phyloP scores from a whole-genome alignment of 2,113 vertebrate genomes.

The Bufo bufo region DNA sequence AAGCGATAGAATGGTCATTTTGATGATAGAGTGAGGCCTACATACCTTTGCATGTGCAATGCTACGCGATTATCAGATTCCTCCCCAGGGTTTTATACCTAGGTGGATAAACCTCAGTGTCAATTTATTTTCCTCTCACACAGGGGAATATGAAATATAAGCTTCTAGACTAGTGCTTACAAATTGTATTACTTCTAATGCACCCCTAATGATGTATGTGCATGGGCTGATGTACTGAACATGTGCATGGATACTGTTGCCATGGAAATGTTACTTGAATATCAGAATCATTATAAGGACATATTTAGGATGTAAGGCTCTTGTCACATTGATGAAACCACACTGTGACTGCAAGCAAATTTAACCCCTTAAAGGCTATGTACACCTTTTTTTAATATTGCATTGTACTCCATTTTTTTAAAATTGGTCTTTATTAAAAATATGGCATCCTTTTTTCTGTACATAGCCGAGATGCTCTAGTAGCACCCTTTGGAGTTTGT shows the following conservation, averaged over 20 bases:
- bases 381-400: too few species aligned
- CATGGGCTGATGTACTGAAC: background rate
- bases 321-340: background rate
- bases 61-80: background rate
- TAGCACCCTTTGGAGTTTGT: too few species aligned
- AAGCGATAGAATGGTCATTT: background rate
- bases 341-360: background rate
- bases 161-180: background rate
- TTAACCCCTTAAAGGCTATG: too few species aligned
- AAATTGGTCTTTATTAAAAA: too few species aligned
- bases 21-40: background rate
- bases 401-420: too few species aligned
- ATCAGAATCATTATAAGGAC: background rate
- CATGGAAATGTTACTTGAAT: background rate
- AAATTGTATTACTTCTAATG: background rate
- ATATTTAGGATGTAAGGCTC: background rate
- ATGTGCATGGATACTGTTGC: constrained; percentile 4
- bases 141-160: background rate
- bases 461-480: too few species aligned
- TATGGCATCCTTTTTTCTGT: too few species aligned
- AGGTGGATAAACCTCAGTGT: background rate
- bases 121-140: background rate
- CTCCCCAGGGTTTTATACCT: background rate
- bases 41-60: background rate
- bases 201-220: background rate